These are phyloP conservation scores for Acholoe squamosa DNA, from an alignment of 2,888 invertebrate genomes.

Conservation along the genomic window DNA sequence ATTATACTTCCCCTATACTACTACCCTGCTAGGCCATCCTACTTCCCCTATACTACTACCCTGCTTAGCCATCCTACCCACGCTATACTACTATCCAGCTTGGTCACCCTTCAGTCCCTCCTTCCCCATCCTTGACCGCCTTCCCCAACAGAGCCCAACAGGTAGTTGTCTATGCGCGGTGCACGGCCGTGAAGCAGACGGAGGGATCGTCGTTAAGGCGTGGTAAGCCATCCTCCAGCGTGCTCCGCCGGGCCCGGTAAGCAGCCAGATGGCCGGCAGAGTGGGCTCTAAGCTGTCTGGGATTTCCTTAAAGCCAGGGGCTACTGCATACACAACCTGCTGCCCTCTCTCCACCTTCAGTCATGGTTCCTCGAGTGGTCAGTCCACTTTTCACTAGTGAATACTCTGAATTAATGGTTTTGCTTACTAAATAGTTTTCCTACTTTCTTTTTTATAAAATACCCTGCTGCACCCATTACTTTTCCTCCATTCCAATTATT, in stretches of 20 bases:
- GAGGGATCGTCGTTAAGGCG: neutral
- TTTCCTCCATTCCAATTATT: too few species aligned
- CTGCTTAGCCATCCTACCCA: too few species aligned
- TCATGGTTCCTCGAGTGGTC: too few species aligned
- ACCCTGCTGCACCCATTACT: too few species aligned
- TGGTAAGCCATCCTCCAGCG: neutral
- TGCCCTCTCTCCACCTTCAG: neutral
- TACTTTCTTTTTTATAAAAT: too few species aligned
- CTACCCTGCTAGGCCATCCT: too few species aligned
- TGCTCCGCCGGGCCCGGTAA: neutral
- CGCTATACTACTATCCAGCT: too few species aligned
- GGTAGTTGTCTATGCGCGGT: neutral
- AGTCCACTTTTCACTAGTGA: too few species aligned
- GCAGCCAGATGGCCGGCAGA: conserved; percentile 8
- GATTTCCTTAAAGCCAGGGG: conserved; percentile 42
- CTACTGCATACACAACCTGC: neutral
- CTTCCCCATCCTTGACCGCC: neutral
- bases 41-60: too few species aligned
- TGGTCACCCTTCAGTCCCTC: neutral
- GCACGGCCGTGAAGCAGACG: neutral
- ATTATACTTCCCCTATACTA: too few species aligned
- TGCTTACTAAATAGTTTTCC: too few species aligned
- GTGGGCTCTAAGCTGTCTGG: conserved; percentile 10
- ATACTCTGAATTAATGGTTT: too few species aligned
- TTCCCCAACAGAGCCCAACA: neutral